Evolutionary conservation across 2,888 invertebrate genomes (phyloP), one percentile per base, ranked within the genome.

Genomic region (Acrocyrtus sp.): DNA sequence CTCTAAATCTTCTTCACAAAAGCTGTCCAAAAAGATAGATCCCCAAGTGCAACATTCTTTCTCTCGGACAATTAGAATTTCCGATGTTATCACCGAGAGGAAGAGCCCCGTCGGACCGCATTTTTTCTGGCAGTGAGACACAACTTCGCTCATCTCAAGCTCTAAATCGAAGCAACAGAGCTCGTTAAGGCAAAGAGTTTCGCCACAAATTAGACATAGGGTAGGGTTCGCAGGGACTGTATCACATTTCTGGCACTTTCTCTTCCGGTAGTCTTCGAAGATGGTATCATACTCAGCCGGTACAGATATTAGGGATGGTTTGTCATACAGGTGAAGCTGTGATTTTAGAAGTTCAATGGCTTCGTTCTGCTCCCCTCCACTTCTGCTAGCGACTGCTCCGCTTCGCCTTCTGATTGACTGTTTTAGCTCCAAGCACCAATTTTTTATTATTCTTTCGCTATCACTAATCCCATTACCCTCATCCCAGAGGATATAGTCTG

Each of bases 1-100:
- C 60, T 75, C 75, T 43, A 73, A 48, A 69, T 78, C 78, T 41
- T 75, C 75, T 47, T 78, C 78, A 17, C 74, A 75, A 48, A 63
- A 75, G 26, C 58, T 69, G 53, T 78, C 78, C 39, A 78, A 50
- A 60, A 72, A 78, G n/a, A 78, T 68, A 17, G 74, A 74, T 21
- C 78, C 78, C 78, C 78, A 78, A 21, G 66, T 66, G 60, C 75
- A 75, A 2, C 72, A 72, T 47, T 75, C 73, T 8, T 65, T 65
- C 47, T 73, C 78, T 22, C 63, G 47, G 6, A 78, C 72, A n/a
- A 78, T 57, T 5, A 63, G 34, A 21, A 78, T 63, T 22, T 73
- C 74, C 6, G 78, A 75, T 5, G 75, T 65, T 48, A 61, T 56
- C 15, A 75, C 62, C 26, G 75, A 78, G 1, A 78, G 61, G 43